Conservation (phyloP, 2,113 vertebrate species). For the Calyptommatus sinebrachiatus region DNA sequence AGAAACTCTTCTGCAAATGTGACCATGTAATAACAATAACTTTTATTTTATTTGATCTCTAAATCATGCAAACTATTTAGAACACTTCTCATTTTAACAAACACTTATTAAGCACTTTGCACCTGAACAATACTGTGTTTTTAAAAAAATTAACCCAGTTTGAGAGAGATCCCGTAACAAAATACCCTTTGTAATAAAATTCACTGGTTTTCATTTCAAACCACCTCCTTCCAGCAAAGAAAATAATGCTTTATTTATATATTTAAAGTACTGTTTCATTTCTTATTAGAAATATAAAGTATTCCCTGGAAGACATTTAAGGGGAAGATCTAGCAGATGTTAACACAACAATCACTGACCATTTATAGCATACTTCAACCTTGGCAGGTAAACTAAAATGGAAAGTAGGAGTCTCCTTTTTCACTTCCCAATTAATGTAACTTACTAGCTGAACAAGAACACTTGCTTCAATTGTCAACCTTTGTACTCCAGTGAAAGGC, state of each 20-base stretch:
- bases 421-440: constrained; percentile 64
- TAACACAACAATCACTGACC: constrained; percentile 1
- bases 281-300: neutral
- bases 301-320: neutral
- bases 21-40: too few relatives aligned
- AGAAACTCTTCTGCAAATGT: neutral
- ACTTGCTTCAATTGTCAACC: constrained; percentile 47
- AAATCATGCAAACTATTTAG: neutral
- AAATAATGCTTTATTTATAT: too few relatives aligned
- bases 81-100: neutral
- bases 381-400: neutral
- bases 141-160: neutral
- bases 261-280: neutral
- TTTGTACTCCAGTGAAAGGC: constrained; percentile 63
- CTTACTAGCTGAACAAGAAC: constrained; percentile 7
- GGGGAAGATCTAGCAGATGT: neutral
- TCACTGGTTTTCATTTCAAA: neutral
- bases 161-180: neutral
- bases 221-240: neutral
- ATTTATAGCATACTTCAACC: neutral
- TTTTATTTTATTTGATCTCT: neutral
- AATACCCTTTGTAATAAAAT: neutral
- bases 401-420: neutral
- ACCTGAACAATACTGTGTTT: neutral
- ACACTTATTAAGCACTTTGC: neutral